These are phyloP conservation scores for Corythucha ciliata DNA, from an alignment of 2,888 invertebrate species.

Conservation along the genomic window DNA sequence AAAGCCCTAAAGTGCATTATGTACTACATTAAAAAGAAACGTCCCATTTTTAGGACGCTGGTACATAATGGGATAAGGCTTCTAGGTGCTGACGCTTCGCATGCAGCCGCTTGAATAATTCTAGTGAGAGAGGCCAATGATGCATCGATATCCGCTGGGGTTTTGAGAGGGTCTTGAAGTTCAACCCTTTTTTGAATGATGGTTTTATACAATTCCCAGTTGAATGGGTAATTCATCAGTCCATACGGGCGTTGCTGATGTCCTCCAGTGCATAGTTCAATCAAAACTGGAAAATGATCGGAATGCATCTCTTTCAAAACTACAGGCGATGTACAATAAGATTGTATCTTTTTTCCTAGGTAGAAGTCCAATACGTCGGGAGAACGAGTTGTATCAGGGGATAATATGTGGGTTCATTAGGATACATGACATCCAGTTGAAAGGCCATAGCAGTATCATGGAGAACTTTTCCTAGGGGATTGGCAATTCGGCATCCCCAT, in stretches of 20 bases:
- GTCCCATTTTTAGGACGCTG: no score
- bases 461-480: background rate
- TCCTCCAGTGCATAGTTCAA: background rate
- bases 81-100: background rate
- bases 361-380: slow-evolving; percentile 6
- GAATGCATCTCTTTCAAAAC: background rate
- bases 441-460: background rate
- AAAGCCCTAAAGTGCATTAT: no score
- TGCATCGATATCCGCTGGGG: background rate
- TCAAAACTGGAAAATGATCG: slow-evolving; percentile 1
- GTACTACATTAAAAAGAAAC: no score
- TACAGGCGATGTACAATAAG: background rate
- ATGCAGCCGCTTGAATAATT: background rate
- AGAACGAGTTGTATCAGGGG: background rate
- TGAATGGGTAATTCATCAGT: background rate
- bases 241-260: background rate
- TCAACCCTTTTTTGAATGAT: background rate
- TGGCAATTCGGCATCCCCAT: background rate
- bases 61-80: no score
- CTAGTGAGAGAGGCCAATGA: background rate
- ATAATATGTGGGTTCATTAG: slow-evolving; percentile 3
- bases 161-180: background rate
- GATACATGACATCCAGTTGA: background rate
- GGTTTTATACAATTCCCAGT: background rate
- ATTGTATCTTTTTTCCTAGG: background rate